A percentile compares a stretch with the other conserved stretches of the same genome.
These are phyloP conservation scores for Teinopalpus imperialis DNA, from an alignment of 2,888 invertebrate genomes.

Conservation along the genomic window DNA sequence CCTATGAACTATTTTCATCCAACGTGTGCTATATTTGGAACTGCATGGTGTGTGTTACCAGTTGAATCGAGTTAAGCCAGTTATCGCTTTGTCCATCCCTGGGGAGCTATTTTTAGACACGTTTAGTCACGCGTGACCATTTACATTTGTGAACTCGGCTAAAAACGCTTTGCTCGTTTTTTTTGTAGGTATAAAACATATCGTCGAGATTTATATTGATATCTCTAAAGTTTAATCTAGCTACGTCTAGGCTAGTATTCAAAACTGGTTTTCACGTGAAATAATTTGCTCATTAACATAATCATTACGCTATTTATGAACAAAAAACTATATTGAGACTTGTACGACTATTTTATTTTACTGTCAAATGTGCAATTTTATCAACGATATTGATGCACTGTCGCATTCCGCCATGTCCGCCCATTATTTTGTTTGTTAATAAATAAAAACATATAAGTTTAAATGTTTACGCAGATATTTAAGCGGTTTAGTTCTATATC, in stretches of 20 bases:
- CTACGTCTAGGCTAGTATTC: neutral
- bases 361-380: too few relatives aligned
- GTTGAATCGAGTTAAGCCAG: constrained; percentile 58
- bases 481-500: too few relatives aligned
- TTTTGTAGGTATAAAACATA: neutral
- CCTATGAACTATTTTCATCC: constrained; percentile 34
- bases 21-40: constrained; percentile 54
- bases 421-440: too few relatives aligned
- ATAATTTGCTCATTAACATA: too few relatives aligned
- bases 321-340: too few relatives aligned
- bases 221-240: neutral
- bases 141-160: constrained; percentile 36
- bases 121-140: constrained; percentile 59
- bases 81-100: constrained; percentile 61
- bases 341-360: too few relatives aligned
- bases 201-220: neutral
- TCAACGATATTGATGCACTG: too few relatives aligned
- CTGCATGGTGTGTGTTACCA: constrained; percentile 48
- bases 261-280: neutral
- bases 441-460: too few relatives aligned
- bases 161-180: constrained; percentile 19
- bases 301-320: too few relatives aligned
- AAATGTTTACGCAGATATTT: too few relatives aligned
- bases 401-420: too few relatives aligned
- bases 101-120: constrained; percentile 60